Percentiles rank a stretch among this genome's conserved stretches.
These are phyloP conservation scores for Bemisia tabaci DNA, from an alignment of 1,140 invertebrate species.

Conservation along the genomic window DNA sequence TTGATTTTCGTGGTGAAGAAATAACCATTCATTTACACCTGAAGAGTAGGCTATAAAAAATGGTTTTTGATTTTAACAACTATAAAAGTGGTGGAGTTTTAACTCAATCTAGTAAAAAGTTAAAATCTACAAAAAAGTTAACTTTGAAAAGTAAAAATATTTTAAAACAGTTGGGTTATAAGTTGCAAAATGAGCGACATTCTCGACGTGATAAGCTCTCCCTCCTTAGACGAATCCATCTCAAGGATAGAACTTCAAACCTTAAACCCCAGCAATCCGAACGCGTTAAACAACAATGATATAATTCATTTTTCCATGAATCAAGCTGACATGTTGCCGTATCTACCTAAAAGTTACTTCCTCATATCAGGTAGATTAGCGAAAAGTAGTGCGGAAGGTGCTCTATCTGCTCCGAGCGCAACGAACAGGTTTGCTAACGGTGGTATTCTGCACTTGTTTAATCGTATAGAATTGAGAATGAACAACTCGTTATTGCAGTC, in stretches of 20 bases:
- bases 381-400: not conserved
- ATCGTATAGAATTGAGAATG: constrained; percentile 33
- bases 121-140: not conserved
- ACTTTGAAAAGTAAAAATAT: not conserved
- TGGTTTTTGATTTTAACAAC: constrained; percentile 14
- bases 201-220: not conserved
- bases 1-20: constrained; percentile 20
- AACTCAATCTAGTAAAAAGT: constrained; percentile 5
- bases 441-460: constrained; percentile 28
- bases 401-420: not conserved
- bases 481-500: constrained; percentile 32
- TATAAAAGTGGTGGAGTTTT: not conserved
- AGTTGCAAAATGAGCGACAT: not conserved
- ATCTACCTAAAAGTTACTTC: constrained; percentile 13
- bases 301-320: not conserved
- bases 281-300: not conserved
- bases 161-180: not conserved
- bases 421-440: too few relatives aligned
- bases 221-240: not conserved
- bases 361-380: not conserved
- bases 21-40: constrained; percentile 18
- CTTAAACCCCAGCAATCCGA: not conserved
- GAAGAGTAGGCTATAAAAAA: constrained; percentile 8
- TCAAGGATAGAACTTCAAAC: not conserved
- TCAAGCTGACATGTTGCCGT: not conserved